Percentiles rank a stretch among this genome's conserved stretches.
These are phyloP conservation scores for Calidris pugnax DNA, from an alignment of 2,113 vertebrate genomes.

Conservation along the genomic window DNA sequence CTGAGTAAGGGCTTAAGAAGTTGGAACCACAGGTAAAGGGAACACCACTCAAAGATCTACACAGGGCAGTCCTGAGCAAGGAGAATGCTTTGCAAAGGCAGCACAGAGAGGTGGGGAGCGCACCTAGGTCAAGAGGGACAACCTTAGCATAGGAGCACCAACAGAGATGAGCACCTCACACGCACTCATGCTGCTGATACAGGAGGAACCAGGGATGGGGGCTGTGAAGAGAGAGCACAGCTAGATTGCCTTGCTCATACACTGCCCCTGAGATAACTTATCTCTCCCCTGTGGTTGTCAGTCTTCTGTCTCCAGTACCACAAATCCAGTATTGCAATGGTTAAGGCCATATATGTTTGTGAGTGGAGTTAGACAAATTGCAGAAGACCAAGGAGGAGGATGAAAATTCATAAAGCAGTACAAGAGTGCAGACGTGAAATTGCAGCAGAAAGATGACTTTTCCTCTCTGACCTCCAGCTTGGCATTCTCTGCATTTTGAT, in stretches of 20 bases:
- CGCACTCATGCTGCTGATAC: background rate
- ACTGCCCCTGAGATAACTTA: background rate
- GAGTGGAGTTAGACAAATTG: background rate
- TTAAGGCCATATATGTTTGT: background rate
- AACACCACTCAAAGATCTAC: background rate
- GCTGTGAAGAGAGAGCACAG: background rate
- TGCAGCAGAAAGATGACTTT: background rate
- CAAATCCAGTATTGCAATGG: background rate
- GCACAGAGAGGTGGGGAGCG: accelerated
- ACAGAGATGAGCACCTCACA: background rate
- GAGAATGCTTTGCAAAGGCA: background rate
- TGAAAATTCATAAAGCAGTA: background rate
- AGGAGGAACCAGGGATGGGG: background rate
- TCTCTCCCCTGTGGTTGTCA: background rate
- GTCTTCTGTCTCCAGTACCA: background rate
- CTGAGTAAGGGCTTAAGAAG: background rate
- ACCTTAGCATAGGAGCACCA: background rate
- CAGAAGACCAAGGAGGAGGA: background rate
- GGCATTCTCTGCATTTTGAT: background rate
- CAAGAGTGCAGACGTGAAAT: background rate
- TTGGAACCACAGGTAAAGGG: background rate
- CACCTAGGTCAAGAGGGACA: background rate
- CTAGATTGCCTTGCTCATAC: background rate
- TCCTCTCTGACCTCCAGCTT: background rate
- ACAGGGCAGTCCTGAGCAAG: background rate